A percentile compares a stretch with the other conserved stretches of the same genome.
Evolutionary conservation across 1,140 invertebrate species (phyloP).

Genomic region (Drosophila insularis): DNA sequence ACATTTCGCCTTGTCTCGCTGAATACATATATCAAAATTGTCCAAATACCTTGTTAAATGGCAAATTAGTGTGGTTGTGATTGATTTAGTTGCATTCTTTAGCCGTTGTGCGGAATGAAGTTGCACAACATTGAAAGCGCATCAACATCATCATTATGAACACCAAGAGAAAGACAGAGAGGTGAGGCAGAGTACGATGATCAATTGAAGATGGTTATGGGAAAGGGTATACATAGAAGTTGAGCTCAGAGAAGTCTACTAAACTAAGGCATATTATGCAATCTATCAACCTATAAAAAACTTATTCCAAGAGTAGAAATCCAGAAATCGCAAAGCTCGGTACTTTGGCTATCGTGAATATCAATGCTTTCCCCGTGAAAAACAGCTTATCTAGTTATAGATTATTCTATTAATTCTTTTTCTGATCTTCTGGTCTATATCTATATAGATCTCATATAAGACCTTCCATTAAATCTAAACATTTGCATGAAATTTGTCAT

Average conservation of each 20-base stretch:
- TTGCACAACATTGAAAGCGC: slow-evolving; percentile 39
- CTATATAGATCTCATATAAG: too few species aligned
- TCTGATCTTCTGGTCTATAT: too few species aligned
- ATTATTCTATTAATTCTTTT: too few species aligned
- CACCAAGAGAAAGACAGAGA: neutral
- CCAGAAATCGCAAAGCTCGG: too few species aligned
- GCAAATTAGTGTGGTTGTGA: slow-evolving; percentile 82
- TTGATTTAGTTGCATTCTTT: slow-evolving; percentile 81
- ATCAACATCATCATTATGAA: slow-evolving; percentile 25
- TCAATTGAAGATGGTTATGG: neutral
- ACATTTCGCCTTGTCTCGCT: slow-evolving; percentile 59
- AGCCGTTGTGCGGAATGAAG: slow-evolving; percentile 59
- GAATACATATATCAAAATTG: slow-evolving; percentile 82
- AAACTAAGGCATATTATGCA: too few species aligned
- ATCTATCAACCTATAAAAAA: too few species aligned
- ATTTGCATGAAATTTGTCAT: too few species aligned
- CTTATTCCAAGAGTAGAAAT: too few species aligned
- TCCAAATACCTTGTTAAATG: slow-evolving; percentile 83
- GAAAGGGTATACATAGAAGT: neutral
- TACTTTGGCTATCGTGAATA: too few species aligned
- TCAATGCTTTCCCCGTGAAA: too few species aligned
- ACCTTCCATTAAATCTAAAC: too few species aligned
- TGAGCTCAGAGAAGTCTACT: neutral
- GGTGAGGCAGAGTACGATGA: neutral
- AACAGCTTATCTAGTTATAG: too few species aligned